phyloP scores from a whole-genome alignment of 2,888 invertebrate species.

The Diachrysia chrysitis region DNA sequence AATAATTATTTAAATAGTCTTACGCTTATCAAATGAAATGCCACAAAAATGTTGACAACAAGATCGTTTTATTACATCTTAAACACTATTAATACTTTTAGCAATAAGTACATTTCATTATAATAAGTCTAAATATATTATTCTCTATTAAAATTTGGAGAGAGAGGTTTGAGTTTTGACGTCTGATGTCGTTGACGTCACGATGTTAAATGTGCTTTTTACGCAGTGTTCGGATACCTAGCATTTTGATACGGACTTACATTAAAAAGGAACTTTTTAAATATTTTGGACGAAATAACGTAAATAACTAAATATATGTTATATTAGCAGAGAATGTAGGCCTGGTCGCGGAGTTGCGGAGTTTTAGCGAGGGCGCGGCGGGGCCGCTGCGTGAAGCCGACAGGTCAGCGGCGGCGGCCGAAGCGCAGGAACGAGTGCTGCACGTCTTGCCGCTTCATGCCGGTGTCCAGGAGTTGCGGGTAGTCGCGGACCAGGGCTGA shows the following conservation, averaged over 20 bases:
- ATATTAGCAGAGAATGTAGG: slow-evolving; percentile 59
- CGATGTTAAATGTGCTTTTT: slow-evolving; percentile 44
- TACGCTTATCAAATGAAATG: slow-evolving; percentile 81
- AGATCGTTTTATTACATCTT: slow-evolving; percentile 77
- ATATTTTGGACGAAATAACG: slow-evolving; percentile 84
- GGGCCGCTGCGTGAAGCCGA: slow-evolving; percentile 53
- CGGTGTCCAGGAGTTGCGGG: slow-evolving; percentile 90
- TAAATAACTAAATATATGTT: slow-evolving; percentile 58
- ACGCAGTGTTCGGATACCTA: slow-evolving; percentile 71
- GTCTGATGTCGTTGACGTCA: slow-evolving; percentile 59
- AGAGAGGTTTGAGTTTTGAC: slow-evolving; percentile 80
- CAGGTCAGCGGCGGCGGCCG: slow-evolving; percentile 93
- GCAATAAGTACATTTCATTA: slow-evolving; percentile 76
- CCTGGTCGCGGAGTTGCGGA: slow-evolving; percentile 61
- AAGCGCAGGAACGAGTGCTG: slow-evolving; percentile 97
- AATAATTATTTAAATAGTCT: slow-evolving; percentile 78
- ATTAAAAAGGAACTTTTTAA: slow-evolving; percentile 70
- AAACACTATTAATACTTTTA: slow-evolving; percentile 81
- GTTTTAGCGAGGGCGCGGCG: slow-evolving; percentile 54
- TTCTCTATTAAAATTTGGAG: slow-evolving; percentile 74
- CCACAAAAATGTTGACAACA: slow-evolving; percentile 85
- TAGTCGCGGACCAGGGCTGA: slow-evolving; percentile 86
- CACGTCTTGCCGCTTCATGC: slow-evolving; percentile 95
- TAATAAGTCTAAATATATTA: slow-evolving; percentile 68
- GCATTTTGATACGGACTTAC: slow-evolving; percentile 52